These are phyloP conservation scores for Melitaea cinxia DNA, from an alignment of 1,140 invertebrate genomes.

Conservation along the genomic window DNA sequence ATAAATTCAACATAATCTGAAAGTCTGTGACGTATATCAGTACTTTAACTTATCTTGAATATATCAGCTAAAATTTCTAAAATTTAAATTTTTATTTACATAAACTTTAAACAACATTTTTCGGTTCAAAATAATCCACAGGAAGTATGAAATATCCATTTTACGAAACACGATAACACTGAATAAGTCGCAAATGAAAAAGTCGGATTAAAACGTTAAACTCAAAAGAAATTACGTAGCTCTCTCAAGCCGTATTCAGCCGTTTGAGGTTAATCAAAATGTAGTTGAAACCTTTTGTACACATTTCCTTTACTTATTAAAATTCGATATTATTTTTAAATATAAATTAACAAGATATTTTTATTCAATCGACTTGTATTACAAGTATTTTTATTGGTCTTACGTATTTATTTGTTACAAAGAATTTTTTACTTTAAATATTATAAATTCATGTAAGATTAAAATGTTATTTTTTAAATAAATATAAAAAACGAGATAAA, in stretches of 20 bases:
- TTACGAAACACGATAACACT: slow-evolving; percentile 3
- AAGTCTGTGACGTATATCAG: too few species aligned
- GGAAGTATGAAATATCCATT: neutral
- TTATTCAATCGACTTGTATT: too few species aligned
- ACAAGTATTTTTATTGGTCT: too few species aligned
- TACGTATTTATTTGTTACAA: neutral
- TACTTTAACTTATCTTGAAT: too few species aligned
- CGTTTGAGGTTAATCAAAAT: slow-evolving; percentile 21
- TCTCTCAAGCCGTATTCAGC: slow-evolving; percentile 22
- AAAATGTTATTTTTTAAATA: too few species aligned
- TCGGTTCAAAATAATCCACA: neutral
- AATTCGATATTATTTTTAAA: neutral
- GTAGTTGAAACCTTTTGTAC: slow-evolving; percentile 18
- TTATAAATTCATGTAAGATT: too few species aligned
- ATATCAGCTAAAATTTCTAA: too few species aligned
- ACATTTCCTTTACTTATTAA: neutral
- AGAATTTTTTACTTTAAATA: too few species aligned
- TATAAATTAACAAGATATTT: neutral
- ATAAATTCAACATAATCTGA: too few species aligned
- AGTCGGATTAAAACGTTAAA: slow-evolving; percentile 17
- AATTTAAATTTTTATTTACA: too few species aligned
- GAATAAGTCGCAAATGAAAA: slow-evolving; percentile 4
- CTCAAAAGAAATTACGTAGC: slow-evolving; percentile 18
- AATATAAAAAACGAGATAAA: too few species aligned
- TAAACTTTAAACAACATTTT: neutral